These are phyloP conservation scores for Dendrocincla fuliginosa DNA, from an alignment of 2,797 vertebrate species.

Conservation along the genomic window DNA sequence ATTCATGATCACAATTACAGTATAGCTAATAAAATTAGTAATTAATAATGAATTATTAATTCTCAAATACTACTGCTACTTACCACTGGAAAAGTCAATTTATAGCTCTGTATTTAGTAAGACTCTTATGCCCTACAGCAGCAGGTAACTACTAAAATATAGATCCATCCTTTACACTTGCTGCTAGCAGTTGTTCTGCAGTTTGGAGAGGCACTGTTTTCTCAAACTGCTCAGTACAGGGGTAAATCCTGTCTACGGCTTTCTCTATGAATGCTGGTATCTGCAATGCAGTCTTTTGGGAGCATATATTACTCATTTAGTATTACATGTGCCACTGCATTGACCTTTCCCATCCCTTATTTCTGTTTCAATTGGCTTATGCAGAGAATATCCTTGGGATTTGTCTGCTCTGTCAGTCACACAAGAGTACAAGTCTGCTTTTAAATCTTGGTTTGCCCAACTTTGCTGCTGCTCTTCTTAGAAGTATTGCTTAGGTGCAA, in stretches of 20 bases:
- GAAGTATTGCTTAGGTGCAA: background rate
- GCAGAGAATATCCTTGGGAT: background rate
- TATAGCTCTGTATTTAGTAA: background rate
- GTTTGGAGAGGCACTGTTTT: background rate
- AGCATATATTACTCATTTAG: background rate
- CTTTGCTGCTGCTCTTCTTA: background rate
- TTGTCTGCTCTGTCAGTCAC: constrained; percentile 2
- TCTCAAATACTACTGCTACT: background rate
- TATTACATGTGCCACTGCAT: background rate
- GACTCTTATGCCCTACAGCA: constrained; percentile 18
- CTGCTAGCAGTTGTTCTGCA: constrained; percentile 10
- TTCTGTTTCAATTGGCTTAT: constrained; percentile 8
- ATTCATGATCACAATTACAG: background rate
- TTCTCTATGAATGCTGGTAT: background rate
- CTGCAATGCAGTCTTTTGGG: constrained; percentile 36
- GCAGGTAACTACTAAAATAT: constrained; percentile 8
- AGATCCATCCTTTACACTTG: constrained; percentile 3
- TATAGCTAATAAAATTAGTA: constrained; percentile 30
- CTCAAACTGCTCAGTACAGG: background rate
- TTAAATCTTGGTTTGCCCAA: background rate
- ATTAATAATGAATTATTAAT: constrained; percentile 52
- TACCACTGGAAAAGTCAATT: constrained; percentile 15
- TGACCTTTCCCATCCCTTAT: constrained; percentile 28
- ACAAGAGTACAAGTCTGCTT: background rate
- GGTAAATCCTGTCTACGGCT: background rate